Evolutionary conservation across 2,797 vertebrate species (phyloP).

Genomic region (Tapirus indicus): DNA sequence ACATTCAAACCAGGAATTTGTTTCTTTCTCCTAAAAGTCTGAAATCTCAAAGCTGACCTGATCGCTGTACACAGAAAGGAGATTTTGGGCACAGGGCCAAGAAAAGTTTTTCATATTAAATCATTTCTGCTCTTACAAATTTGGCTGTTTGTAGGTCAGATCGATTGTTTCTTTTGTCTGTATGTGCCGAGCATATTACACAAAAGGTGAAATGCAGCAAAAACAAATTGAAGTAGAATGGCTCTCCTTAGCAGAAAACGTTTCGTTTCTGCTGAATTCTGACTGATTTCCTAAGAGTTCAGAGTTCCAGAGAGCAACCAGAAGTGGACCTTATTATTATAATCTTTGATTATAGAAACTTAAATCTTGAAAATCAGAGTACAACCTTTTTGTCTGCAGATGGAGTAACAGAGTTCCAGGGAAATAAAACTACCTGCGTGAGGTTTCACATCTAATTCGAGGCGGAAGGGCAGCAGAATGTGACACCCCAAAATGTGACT

Average conservation of each 20-base stretch:
- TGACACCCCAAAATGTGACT: not conserved
- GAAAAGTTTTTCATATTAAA: slow-evolving; percentile 46
- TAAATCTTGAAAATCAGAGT: not conserved
- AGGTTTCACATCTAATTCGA: not conserved
- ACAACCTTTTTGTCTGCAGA: not conserved
- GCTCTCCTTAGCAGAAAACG: not conserved
- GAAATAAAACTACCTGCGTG: not conserved
- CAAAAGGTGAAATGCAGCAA: slow-evolving; percentile 46
- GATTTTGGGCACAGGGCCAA: not conserved
- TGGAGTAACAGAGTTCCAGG: not conserved
- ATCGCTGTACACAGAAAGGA: not conserved
- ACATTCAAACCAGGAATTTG: slow-evolving; percentile 30
- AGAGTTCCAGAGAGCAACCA: not conserved
- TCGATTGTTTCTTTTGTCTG: not conserved
- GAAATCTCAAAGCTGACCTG: slow-evolving; percentile 50
- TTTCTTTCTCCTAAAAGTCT: not conserved
- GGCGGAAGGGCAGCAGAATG: not conserved
- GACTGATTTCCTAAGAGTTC: not conserved
- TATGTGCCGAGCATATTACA: not conserved
- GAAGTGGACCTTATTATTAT: not conserved
- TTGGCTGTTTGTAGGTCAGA: not conserved
- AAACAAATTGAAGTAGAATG: not conserved
- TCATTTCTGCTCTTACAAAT: slow-evolving; percentile 30
- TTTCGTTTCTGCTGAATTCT: not conserved
- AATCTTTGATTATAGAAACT: not conserved